These are phyloP conservation scores for Otolemur garnettii DNA, from an alignment of 2,113 vertebrate species.

Conservation along the genomic window DNA sequence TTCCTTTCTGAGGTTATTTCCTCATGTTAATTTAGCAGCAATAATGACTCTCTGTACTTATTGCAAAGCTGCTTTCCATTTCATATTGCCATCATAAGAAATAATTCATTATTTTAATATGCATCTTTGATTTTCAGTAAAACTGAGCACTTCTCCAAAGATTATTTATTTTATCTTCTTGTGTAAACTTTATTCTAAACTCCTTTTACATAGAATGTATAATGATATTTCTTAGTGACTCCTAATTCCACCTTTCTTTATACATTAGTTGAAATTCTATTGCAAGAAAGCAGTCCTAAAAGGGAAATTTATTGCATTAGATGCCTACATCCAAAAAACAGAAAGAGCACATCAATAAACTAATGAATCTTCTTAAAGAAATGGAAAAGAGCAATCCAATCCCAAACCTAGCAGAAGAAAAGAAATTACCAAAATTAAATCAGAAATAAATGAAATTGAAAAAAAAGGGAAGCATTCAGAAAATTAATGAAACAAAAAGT, in stretches of 20 bases:
- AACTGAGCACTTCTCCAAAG: constrained; percentile 14
- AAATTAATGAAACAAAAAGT: too few relatives aligned
- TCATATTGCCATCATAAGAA: constrained; percentile 33
- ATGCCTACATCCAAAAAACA: too few relatives aligned
- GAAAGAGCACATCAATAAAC: too few relatives aligned
- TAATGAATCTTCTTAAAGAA: too few relatives aligned
- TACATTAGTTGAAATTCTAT: constrained; percentile 42
- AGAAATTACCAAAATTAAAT: too few relatives aligned
- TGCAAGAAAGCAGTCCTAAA: not conserved
- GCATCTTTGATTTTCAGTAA: constrained; percentile 30
- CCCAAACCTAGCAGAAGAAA: too few relatives aligned
- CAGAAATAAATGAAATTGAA: too few relatives aligned
- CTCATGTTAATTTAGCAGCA: constrained; percentile 55
- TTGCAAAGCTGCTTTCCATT: constrained; percentile 48
- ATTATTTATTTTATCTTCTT: constrained; percentile 27
- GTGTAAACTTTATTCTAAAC: constrained; percentile 47
- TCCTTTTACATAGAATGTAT: constrained; percentile 8
- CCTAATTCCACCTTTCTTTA: constrained; percentile 15
- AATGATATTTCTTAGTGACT: constrained; percentile 30
- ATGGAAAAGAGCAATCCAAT: too few relatives aligned
- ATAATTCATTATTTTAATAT: constrained; percentile 50
- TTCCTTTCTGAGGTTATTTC: constrained; percentile 35
- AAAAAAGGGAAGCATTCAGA: too few relatives aligned
- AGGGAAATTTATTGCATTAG: too few relatives aligned
- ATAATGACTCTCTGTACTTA: constrained; percentile 10